Percentiles rank a stretch among this genome's conserved stretches.
phyloP scores from a whole-genome alignment of 2,888 invertebrate genomes.

The Drosophila eohydei region DNA sequence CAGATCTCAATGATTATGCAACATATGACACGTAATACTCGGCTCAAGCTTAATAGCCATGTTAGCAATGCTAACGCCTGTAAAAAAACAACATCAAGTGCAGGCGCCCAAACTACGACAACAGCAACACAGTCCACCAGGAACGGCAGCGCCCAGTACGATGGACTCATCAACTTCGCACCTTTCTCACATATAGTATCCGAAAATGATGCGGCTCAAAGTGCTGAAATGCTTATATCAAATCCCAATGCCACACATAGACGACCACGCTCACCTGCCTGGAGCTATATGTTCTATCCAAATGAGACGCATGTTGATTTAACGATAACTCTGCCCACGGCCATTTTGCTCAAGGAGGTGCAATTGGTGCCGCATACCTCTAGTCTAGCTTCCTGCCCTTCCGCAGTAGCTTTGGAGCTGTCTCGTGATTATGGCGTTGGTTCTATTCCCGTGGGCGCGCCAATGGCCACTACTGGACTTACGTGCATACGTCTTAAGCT shows the following conservation, averaged over 20 bases:
- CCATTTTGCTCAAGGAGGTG: constrained; percentile 94
- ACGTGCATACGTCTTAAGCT: constrained; percentile 94
- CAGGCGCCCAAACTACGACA: constrained; percentile 76
- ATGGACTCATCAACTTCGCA: constrained; percentile 94
- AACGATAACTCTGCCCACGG: constrained; percentile 94
- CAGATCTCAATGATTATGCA: constrained; percentile 87
- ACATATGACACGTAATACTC: constrained; percentile 86
- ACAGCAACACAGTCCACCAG: constrained; percentile 84
- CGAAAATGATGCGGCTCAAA: constrained; percentile 93
- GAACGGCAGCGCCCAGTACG: constrained; percentile 87
- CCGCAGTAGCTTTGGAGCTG: constrained; percentile 94
- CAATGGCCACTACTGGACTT: constrained; percentile 94
- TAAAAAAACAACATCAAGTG: constrained; percentile 83
- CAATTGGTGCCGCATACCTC: constrained; percentile 94
- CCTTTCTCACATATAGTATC: constrained; percentile 93
- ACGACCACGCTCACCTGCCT: constrained; percentile 95
- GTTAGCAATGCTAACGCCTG: constrained; percentile 80
- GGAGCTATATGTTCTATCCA: constrained; percentile 98
- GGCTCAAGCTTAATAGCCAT: constrained; percentile 83
- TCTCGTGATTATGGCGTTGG: constrained; percentile 92
- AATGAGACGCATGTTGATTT: constrained; percentile 95
- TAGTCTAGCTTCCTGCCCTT: constrained; percentile 94
- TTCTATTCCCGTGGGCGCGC: constrained; percentile 93
- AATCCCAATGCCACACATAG: constrained; percentile 92
- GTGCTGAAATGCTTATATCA: constrained; percentile 94